phyloP scores from a whole-genome alignment of 2,113 vertebrate species.

The Pseudorectes ferrugineus region DNA sequence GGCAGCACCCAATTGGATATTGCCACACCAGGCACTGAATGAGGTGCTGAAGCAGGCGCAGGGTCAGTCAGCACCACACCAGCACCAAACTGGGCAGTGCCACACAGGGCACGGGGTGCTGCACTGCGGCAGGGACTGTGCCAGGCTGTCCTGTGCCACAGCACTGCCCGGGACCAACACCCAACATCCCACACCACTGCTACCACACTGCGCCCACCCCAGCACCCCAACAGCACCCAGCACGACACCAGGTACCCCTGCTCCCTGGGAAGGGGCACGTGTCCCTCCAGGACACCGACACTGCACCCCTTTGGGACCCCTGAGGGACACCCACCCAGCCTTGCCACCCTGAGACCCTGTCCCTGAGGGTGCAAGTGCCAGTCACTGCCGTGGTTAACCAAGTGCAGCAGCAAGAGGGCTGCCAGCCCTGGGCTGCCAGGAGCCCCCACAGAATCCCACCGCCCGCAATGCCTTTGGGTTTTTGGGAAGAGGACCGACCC shows the following conservation, averaged over 20 bases:
- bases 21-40: not conserved
- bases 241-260: not conserved
- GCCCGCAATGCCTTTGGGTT: accelerated
- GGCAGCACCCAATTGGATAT: not conserved
- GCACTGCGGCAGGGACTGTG: accelerated
- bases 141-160: not conserved
- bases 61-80: too few relatives aligned
- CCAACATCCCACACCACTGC: not conserved
- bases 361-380: not conserved
- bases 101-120: accelerated
- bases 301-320: not conserved
- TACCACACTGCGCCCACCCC: not conserved
- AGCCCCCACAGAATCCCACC: accelerated
- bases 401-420: not conserved
- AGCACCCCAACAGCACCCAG: not conserved
- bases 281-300: not conserved
- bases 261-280: not conserved
- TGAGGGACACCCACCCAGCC: not conserved
- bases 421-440: not conserved
- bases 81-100: not conserved
- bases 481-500: accelerated
- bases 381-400: accelerated
- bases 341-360: not conserved
- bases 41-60: not conserved
- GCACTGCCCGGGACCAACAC: not conserved